Evolutionary conservation across 2,113 vertebrate species (phyloP), one percentile per base, ranked within the genome.

Genomic region (Vanacampus margaritifer): DNA sequence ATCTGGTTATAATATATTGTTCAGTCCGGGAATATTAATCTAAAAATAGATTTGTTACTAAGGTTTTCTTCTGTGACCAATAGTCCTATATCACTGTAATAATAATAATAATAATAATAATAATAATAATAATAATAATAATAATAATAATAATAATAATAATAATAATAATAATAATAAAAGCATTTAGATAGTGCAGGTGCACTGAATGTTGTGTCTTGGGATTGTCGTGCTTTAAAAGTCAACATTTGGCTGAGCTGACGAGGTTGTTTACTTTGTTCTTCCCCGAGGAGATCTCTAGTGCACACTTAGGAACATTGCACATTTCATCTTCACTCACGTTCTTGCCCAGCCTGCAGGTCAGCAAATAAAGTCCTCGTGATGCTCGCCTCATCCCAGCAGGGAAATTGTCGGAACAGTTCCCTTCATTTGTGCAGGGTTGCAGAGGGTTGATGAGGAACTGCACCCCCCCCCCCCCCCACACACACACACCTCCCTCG

Each of bases 401-500:
- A 63, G 57, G 32, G 48, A 64, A 76, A 71, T 60, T 53, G 64
- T 58, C 69, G 10, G 62, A 87, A 85, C 84, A 81, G 76, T 86
- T 74, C 62, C 57, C 76, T 73, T 68, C 67, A 82, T 85, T 87
- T 78, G 71, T 16, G 6, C 39, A 68, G 54, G 69, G 64, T 69
- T 50, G 70, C 53, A 75, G 67, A 76, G 75, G 57, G 78, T 56
- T 76, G 74, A 80, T 77, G 84, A 80, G 80, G 62, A 86, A 75
- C 71, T 73, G 84, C 83, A 81, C 76, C 74, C 82, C 72, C 82
- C 16, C 58, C 0, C 32, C 23, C 35, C 13, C 58, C n/a, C 58
- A 23, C 37, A 9, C 37, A 9, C 7, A 9, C 37, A 12, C 39
- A 12, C 39, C 13, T 11, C 35, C 12, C 75, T 54, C 65, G 72